Conservation (phyloP, 2,888 invertebrate genomes). For the Leptopterna dolabrata region DNA sequence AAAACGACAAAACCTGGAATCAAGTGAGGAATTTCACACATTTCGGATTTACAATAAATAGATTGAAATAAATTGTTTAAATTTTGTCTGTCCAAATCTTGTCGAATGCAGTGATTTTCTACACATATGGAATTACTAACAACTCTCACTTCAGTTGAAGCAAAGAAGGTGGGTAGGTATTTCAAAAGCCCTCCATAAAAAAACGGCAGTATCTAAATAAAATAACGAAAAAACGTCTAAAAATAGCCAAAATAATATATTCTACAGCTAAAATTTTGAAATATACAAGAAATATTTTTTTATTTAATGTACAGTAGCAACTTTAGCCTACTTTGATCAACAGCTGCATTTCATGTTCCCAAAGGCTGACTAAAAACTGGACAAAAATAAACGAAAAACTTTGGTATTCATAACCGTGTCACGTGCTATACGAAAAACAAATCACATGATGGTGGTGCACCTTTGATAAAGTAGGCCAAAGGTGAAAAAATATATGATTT, state of each 20-base stretch:
- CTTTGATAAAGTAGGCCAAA: background rate
- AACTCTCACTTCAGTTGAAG: no score
- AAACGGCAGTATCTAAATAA: background rate
- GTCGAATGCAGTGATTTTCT: no score
- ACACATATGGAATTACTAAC: no score
- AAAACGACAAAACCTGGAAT: background rate
- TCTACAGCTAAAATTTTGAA: background rate
- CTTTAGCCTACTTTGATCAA: background rate
- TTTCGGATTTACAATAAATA: background rate
- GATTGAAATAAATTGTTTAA: no score
- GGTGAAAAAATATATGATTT: slow-evolving; percentile 18
- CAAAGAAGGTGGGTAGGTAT: no score
- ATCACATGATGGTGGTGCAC: background rate
- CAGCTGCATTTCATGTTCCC: background rate
- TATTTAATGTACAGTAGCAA: background rate
- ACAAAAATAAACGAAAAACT: background rate
- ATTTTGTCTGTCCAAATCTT: no score
- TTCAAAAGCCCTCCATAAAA: background rate
- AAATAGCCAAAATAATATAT: background rate
- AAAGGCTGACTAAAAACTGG: background rate
- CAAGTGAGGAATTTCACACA: background rate
- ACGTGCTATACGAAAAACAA: background rate
- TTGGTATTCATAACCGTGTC: background rate
- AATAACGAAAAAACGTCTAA: background rate
- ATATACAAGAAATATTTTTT: background rate